These are phyloP conservation scores for Drosophila serrata DNA, from an alignment of 1,140 invertebrate genomes.

Conservation along the genomic window DNA sequence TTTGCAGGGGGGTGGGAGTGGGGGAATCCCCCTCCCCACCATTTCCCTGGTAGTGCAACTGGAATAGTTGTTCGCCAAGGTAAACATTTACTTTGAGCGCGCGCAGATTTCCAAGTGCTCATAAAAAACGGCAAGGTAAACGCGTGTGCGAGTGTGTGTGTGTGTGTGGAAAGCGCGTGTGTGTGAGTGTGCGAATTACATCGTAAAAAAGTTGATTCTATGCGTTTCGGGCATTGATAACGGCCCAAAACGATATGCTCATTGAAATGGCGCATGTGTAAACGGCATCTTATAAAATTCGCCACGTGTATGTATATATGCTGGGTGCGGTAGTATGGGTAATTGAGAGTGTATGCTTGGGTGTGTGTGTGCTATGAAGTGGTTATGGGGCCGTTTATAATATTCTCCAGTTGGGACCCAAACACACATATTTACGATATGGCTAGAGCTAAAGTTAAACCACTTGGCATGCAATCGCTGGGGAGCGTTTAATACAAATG, in stretches of 20 bases:
- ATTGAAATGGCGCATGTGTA: conserved; percentile 69
- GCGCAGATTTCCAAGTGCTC: conserved; percentile 76
- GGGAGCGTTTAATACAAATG: conserved; percentile 43
- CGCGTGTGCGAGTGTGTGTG: conserved; percentile 8
- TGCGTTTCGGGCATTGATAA: conserved; percentile 77
- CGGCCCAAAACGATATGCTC: conserved; percentile 67
- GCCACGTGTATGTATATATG: conserved; percentile 19
- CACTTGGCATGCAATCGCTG: conserved; percentile 45
- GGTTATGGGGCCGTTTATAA: conserved; percentile 71
- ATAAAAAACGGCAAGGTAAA: conserved; percentile 72
- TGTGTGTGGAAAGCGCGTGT: conserved; percentile 16
- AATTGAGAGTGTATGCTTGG: conserved; percentile 15
- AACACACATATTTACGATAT: conserved; percentile 43
- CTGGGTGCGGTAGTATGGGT: conserved; percentile 26
- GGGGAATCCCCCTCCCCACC: conserved; percentile 27
- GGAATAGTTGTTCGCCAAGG: conserved; percentile 72
- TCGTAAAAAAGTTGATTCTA: conserved; percentile 79
- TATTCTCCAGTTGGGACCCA: conserved; percentile 53
- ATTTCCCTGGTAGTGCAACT: conserved; percentile 2
- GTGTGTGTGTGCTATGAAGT: conserved; percentile 59
- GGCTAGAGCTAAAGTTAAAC: conserved; percentile 40
- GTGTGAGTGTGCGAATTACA: conserved; percentile 69
- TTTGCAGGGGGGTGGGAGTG: no score
- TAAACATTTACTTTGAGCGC: conserved; percentile 81
- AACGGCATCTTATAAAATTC: conserved; percentile 68